phyloP scores from a whole-genome alignment of 2,797 vertebrate species.

The Onychomys torridus region DNA sequence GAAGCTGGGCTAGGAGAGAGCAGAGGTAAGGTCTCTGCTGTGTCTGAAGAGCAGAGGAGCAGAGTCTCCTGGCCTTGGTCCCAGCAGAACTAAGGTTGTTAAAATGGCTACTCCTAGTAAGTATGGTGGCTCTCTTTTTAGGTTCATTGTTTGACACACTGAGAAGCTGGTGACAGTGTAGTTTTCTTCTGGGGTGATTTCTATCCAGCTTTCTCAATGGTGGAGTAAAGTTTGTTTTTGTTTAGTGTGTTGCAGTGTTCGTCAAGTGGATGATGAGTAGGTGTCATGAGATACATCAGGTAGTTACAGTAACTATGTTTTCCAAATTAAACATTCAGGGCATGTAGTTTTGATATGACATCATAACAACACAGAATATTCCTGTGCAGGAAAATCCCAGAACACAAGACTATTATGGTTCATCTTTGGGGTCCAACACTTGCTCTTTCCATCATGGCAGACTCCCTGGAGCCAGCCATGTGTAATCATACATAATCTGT shows the following conservation, averaged over 20 bases:
- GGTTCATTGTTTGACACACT: neutral
- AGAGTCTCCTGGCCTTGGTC: neutral
- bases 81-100: neutral
- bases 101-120: neutral
- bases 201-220: neutral
- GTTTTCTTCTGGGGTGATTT: constrained; percentile 2
- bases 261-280: neutral
- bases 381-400: neutral
- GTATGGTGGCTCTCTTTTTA: neutral
- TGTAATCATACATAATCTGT: neutral
- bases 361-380: neutral
- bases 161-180: neutral
- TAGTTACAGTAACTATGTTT: neutral
- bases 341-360: neutral
- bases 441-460: neutral
- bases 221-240: constrained; percentile 8
- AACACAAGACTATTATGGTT: neutral
- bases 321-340: neutral
- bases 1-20: neutral
- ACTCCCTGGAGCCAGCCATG: constrained; percentile 38
- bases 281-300: neutral
- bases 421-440: neutral
- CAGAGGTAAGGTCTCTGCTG: neutral
- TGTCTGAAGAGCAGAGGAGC: neutral
- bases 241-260: constrained; percentile 21